Percentiles rank a stretch among this genome's conserved stretches.
Evolutionary conservation across 1,140 invertebrate genomes (phyloP).

Genomic region (Drosophila chauvacae): DNA sequence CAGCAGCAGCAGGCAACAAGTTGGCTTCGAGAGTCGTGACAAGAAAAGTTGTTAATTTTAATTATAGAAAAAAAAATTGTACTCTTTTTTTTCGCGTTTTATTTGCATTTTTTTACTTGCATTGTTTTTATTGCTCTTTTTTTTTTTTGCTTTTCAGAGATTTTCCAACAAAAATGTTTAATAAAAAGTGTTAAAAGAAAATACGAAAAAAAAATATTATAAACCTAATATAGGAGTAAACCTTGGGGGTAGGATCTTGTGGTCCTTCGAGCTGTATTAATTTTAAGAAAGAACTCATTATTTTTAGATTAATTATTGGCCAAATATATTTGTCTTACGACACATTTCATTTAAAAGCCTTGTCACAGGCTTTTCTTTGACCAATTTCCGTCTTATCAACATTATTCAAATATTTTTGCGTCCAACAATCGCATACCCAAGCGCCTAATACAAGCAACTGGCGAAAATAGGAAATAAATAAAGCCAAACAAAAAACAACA

Average conservation of each 20-base stretch:
- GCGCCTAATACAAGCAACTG: slow-evolving; percentile 7
- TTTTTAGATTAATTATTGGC: background rate
- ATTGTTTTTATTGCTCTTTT: slow-evolving; percentile 2
- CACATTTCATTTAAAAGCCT: background rate
- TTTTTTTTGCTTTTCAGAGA: slow-evolving; percentile 27
- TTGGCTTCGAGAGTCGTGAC: slow-evolving; percentile 66
- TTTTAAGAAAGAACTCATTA: background rate
- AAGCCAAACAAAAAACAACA: slow-evolving; percentile 1
- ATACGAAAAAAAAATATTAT: background rate
- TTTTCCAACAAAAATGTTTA: slow-evolving; percentile 12
- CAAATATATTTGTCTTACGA: background rate
- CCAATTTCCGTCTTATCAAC: slow-evolving; percentile 17
- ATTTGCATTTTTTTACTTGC: slow-evolving; percentile 37
- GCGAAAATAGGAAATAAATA: slow-evolving; percentile 29
- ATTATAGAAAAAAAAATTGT: slow-evolving; percentile 58
- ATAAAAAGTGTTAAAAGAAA: background rate
- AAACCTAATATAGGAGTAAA: no score
- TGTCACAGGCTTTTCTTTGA: background rate
- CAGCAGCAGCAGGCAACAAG: slow-evolving; percentile 37
- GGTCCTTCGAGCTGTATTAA: background rate
- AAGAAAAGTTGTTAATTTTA: slow-evolving; percentile 83
- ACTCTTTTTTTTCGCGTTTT: slow-evolving; percentile 36
- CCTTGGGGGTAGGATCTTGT: fast-evolving
- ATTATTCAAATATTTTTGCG: slow-evolving; percentile 24
- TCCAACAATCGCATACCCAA: slow-evolving; percentile 34